These are phyloP conservation scores for Schizaphis graminum DNA, from an alignment of 2,888 invertebrate species.

Conservation along the genomic window DNA sequence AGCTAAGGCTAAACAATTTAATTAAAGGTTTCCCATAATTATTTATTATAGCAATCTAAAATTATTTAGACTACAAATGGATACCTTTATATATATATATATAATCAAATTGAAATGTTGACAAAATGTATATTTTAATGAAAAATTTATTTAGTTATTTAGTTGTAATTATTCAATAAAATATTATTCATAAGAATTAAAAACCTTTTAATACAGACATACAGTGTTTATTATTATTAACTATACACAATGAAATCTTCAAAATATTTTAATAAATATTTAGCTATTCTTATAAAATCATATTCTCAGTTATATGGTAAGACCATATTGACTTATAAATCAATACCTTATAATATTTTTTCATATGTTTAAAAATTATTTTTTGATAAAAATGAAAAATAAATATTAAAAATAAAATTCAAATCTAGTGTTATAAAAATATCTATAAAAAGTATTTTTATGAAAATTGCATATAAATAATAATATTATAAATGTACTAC, in stretches of 20 bases:
- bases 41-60: too few species aligned
- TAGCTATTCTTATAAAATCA: neutral
- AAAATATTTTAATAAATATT: neutral
- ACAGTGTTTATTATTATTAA: neutral
- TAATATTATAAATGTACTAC: neutral
- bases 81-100: neutral
- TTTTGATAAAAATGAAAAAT: neutral
- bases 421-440: neutral
- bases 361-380: neutral
- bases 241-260: neutral
- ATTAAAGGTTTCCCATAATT: neutral
- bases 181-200: neutral
- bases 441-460: neutral
- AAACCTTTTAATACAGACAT: neutral
- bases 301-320: neutral
- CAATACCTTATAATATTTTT: neutral
- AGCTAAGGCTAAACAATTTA: neutral
- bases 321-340: neutral
- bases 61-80: neutral
- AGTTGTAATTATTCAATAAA: neutral
- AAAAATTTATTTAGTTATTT: neutral
- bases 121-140: neutral
- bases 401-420: neutral
- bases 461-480: neutral
- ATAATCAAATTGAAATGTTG: neutral